Evolutionary conservation across 2,113 vertebrate species (phyloP).

Genomic region (Pterocles orientalis): DNA sequence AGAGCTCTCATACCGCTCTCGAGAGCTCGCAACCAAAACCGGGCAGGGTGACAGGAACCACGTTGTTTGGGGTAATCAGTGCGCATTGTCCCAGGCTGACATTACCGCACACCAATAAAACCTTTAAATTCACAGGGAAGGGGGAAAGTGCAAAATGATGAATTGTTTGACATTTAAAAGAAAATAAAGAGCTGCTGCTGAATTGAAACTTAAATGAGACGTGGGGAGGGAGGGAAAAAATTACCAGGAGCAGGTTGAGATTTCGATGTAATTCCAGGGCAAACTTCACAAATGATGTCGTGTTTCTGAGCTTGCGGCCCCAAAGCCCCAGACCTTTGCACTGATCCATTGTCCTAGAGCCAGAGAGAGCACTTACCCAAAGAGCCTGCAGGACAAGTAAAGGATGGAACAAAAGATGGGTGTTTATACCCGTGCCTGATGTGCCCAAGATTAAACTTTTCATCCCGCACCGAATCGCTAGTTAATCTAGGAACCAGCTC

Average conservation of each 20-base stretch:
- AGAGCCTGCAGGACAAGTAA: neutral
- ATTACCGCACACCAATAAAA: neutral
- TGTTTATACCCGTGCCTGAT: neutral
- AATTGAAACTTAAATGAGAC: neutral
- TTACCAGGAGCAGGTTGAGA: neutral
- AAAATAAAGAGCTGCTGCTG: neutral
- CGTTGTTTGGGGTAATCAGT: neutral
- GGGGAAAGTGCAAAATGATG: neutral
- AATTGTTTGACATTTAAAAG: constrained; percentile 1
- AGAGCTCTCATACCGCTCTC: neutral
- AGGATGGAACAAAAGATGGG: too few relatives aligned
- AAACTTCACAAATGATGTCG: neutral
- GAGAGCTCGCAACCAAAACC: neutral
- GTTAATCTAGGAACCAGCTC: neutral
- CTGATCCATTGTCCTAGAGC: neutral
- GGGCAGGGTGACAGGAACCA: neutral
- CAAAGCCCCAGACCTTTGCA: neutral
- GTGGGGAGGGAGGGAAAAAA: neutral
- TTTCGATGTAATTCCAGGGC: neutral
- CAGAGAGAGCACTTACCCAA: neutral
- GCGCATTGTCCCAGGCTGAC: neutral
- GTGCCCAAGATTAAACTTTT: neutral
- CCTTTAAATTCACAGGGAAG: neutral
- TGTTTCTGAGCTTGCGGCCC: neutral
- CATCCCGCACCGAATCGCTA: neutral